Percentiles rank a stretch among this genome's conserved stretches.
phyloP scores from a whole-genome alignment of 1,140 invertebrate species.

The Drosophila aff. region DNA sequence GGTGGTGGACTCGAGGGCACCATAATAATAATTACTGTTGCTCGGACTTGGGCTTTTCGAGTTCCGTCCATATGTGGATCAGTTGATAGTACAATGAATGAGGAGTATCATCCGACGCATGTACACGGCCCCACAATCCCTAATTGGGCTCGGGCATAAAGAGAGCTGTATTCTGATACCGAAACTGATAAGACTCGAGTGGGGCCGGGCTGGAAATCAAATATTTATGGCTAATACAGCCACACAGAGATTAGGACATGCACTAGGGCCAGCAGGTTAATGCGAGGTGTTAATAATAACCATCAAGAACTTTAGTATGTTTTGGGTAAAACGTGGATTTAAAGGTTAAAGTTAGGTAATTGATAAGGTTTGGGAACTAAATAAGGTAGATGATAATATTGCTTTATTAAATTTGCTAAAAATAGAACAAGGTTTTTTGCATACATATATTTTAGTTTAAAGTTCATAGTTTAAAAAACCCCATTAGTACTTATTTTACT shows the following conservation, averaged over 20 bases:
- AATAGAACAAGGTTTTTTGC: no score
- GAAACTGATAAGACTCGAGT: conserved; percentile 25
- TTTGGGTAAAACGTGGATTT: not conserved
- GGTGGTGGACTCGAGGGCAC: conserved; percentile 1
- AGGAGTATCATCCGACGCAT: not conserved
- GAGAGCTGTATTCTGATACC: conserved; percentile 8
- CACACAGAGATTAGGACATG: conserved; percentile 27
- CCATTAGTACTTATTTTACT: no score
- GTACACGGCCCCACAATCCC: conserved; percentile 19
- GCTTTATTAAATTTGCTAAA: not conserved
- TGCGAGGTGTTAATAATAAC: not conserved
- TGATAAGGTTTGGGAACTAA: not conserved
- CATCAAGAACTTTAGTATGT: not conserved
- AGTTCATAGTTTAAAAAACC: no score
- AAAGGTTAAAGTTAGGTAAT: not conserved
- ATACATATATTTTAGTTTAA: no score
- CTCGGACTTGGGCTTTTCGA: conserved; percentile 12
- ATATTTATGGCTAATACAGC: conserved; percentile 25
- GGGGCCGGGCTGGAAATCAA: conserved; percentile 23
- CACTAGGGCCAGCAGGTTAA: conserved; percentile 1
- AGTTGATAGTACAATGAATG: conserved; percentile 10
- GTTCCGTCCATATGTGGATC: conserved; percentile 40
- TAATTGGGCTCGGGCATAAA: conserved; percentile 16
- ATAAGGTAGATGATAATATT: not conserved
- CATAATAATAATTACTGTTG: conserved; percentile 37